phyloP scores from a whole-genome alignment of 1,140 invertebrate species.

The Pseudomyrmex dendroicus region DNA sequence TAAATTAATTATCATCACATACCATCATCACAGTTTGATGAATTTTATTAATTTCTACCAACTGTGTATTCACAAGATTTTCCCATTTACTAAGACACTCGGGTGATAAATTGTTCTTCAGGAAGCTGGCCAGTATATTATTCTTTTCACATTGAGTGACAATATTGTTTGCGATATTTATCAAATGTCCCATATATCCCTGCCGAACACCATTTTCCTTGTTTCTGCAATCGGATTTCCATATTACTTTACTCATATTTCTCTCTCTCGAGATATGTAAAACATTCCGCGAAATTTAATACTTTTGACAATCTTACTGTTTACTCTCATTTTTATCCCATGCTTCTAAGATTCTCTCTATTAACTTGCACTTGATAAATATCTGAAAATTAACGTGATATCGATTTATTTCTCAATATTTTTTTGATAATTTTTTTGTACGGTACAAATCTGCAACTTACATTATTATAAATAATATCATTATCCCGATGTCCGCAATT shows the following conservation, averaged over 20 bases:
- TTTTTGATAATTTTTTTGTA: neutral
- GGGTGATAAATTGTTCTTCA: slow-evolving; percentile 86
- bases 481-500: slow-evolving; percentile 81
- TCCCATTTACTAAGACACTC: slow-evolving; percentile 87
- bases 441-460: slow-evolving; percentile 77
- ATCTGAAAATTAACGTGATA: slow-evolving; percentile 85
- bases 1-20: slow-evolving; percentile 65
- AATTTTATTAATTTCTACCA: slow-evolving; percentile 87
- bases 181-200: slow-evolving; percentile 92
- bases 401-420: slow-evolving; percentile 23
- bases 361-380: slow-evolving; percentile 88
- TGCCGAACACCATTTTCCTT: slow-evolving; percentile 85
- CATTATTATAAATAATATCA: slow-evolving; percentile 85
- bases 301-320: slow-evolving; percentile 81
- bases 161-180: slow-evolving; percentile 90
- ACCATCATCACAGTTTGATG: slow-evolving; percentile 87
- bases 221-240: slow-evolving; percentile 72
- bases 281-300: slow-evolving; percentile 33
- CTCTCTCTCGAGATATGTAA: neutral
- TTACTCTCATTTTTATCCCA: slow-evolving; percentile 88
- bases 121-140: slow-evolving; percentile 82
- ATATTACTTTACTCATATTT: neutral
- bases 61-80: slow-evolving; percentile 86
- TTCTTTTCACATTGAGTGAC: slow-evolving; percentile 83
- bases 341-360: slow-evolving; percentile 88